These are phyloP conservation scores for Andinoacara biseriatus DNA, from an alignment of 2,113 vertebrate genomes.

Conservation along the genomic window DNA sequence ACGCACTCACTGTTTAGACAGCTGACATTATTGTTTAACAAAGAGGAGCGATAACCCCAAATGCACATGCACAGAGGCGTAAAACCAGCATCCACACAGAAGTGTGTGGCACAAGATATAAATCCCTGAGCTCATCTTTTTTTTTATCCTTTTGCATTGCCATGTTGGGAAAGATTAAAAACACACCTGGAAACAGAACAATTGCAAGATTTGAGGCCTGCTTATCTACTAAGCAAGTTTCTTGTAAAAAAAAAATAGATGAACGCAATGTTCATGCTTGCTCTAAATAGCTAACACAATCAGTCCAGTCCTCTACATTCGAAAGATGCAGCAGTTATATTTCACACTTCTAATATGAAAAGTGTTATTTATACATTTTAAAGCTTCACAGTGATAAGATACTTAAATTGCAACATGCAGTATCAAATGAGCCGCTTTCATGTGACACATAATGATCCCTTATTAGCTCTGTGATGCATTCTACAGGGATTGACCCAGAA, in stretches of 20 bases:
- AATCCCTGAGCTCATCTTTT: slow-evolving; percentile 4
- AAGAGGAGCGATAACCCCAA: neutral
- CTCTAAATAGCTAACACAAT: neutral
- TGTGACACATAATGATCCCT: neutral
- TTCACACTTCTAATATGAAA: neutral
- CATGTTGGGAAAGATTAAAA: neutral
- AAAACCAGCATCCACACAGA: neutral
- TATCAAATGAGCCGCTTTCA: too few species aligned
- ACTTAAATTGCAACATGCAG: neutral
- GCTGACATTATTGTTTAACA: neutral
- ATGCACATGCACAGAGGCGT: neutral
- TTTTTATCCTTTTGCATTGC: slow-evolving; percentile 9
- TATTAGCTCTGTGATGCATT: neutral
- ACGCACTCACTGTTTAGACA: neutral
- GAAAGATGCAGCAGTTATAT: neutral
- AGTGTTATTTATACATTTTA: neutral
- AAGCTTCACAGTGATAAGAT: neutral
- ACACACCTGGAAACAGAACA: slow-evolving; percentile 13
- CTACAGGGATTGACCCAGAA: neutral
- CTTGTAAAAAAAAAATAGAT: neutral
- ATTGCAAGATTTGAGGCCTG: neutral
- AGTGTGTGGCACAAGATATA: neutral
- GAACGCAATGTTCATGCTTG: neutral
- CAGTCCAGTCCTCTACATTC: neutral
- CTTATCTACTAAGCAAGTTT: neutral